Percentiles rank a stretch among this genome's conserved stretches.
Evolutionary conservation across 2,113 vertebrate species (phyloP).

Genomic region (Hippocampus mohnikei): DNA sequence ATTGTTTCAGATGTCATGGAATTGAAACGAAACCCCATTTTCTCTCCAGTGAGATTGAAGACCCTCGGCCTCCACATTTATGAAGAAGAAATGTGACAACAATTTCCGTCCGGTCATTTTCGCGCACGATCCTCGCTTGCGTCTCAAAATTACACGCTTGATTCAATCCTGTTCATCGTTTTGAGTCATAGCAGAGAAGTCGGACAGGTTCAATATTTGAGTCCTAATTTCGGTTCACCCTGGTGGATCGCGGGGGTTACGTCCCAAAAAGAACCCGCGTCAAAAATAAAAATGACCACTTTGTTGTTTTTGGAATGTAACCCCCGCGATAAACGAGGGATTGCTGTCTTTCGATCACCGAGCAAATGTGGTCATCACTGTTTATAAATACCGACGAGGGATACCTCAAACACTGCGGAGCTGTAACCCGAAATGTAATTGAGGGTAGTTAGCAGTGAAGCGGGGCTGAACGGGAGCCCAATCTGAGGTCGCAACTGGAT

Average conservation of each 20-base stretch:
- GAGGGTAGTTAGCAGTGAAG: constrained; percentile 63
- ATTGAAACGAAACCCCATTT: background rate
- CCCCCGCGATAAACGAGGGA: too few species aligned
- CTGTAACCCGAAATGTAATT: constrained; percentile 59
- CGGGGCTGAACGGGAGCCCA: constrained; percentile 56
- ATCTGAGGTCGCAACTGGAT: constrained; percentile 60
- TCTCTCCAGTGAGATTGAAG: too few species aligned
- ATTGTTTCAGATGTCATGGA: background rate
- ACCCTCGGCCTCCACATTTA: too few species aligned
- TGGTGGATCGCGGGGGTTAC: too few species aligned
- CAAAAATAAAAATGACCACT: too few species aligned
- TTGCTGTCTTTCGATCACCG: constrained; percentile 42
- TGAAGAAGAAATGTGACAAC: background rate
- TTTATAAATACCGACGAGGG: constrained; percentile 64
- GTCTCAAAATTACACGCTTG: background rate
- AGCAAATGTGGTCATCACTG: constrained; percentile 65
- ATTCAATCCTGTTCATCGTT: background rate
- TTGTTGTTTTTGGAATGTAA: too few species aligned
- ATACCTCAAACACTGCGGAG: constrained; percentile 44
- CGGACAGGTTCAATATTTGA: too few species aligned
- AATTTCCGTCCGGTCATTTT: background rate
- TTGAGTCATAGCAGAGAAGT: background rate
- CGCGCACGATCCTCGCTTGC: background rate
- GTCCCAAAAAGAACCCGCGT: too few species aligned
- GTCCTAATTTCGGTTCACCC: too few species aligned